Conservation (phyloP, 2,888 invertebrate genomes). For the Drosophila affinis region DNA sequence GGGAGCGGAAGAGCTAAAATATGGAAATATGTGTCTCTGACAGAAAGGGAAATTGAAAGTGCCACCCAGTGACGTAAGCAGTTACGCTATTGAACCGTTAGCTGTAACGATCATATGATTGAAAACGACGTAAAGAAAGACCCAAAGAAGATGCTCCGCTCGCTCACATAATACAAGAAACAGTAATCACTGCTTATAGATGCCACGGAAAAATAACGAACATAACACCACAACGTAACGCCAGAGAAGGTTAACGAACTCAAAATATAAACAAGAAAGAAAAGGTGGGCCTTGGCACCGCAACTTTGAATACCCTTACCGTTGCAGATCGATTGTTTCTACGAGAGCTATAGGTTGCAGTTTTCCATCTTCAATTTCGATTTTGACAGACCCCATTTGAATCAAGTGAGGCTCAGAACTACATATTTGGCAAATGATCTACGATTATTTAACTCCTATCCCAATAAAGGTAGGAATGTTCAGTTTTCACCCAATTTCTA, state of each 20-base stretch:
- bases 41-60: conserved; percentile 29
- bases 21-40: not conserved
- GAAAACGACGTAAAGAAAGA: not conserved
- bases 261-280: conserved; percentile 5
- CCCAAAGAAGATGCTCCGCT: not conserved
- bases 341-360: no score
- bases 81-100: conserved; percentile 1
- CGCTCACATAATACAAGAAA: conserved; percentile 1
- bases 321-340: not conserved
- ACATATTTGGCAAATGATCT: no score
- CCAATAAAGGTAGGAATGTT: no score
- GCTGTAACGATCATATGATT: not conserved
- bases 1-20: not conserved
- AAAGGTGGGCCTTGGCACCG: not conserved
- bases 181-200: not conserved
- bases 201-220: not conserved
- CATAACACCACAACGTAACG: not conserved
- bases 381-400: no score
- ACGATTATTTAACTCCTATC: no score
- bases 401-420: no score
- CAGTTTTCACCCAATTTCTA: no score
- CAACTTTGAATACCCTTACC: not conserved
- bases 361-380: no score
- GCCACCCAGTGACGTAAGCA: conserved; percentile 27
- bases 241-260: conserved; percentile 5